Conservation (phyloP, 2,113 vertebrate species). For the Crotophaga sulcirostris region DNA sequence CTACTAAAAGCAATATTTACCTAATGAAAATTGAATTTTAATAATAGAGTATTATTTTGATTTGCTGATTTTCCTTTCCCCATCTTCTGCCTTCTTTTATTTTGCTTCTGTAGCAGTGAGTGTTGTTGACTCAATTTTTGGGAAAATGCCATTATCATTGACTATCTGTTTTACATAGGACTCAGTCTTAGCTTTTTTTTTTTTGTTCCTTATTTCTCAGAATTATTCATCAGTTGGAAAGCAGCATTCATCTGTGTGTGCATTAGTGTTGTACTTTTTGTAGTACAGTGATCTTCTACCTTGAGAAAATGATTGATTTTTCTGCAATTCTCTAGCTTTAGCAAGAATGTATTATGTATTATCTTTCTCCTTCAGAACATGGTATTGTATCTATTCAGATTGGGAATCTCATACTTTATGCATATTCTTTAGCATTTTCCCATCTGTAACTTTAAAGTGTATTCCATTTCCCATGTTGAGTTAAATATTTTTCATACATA, state of each 20-base stretch:
- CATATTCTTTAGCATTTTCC: neutral
- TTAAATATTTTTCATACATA: neutral
- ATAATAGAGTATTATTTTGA: neutral
- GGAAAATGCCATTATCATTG: neutral
- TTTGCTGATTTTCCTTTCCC: neutral
- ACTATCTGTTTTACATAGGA: neutral
- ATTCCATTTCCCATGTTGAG: neutral
- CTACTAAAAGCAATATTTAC: neutral
- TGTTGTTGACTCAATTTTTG: neutral
- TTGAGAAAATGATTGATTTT: neutral
- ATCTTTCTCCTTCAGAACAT: neutral
- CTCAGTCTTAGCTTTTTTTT: neutral
- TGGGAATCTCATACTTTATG: neutral
- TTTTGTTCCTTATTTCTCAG: neutral
- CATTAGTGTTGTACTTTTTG: neutral
- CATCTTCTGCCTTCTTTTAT: neutral
- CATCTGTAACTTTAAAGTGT: neutral
- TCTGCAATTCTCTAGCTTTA: neutral
- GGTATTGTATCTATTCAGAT: neutral
- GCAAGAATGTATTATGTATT: neutral
- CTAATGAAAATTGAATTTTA: neutral
- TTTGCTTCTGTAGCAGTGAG: neutral
- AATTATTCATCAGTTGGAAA: neutral
- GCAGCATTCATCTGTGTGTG: neutral
- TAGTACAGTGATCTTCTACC: neutral